Evolutionary conservation across 2,113 vertebrate species (phyloP), one percentile per base, ranked within the genome.

Genomic region (Gulo gulo): DNA sequence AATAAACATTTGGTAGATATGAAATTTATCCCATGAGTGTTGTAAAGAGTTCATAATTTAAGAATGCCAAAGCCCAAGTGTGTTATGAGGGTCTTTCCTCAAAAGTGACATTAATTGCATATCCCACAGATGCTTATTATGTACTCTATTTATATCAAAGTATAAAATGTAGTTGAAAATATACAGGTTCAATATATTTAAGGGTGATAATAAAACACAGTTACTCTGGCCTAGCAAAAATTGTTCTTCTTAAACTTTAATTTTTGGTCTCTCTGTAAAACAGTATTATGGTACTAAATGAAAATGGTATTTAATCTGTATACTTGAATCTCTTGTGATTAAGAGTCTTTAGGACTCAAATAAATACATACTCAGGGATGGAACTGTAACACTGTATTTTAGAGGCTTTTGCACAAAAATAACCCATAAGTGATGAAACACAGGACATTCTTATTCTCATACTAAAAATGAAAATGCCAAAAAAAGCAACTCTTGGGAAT

Each of bases 41-140:
- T 97, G 74, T 98, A 98, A 98, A 98, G 97, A 95, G 94, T 97
- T 98, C 92, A 92, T 98, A 98, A 98, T 98, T 99, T 98, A 98
- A 98, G 92, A 98, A 95, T 98, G 98, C 97, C 98, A 98, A 98
- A 99, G 98, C 98, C 98, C 98, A 98, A 98, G 97, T 97, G 98
- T 98, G 98, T 98, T 98, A 98, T 98, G 97, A 99, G 98, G 98
- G 97, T 96, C 97, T 98, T 98, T 98, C 98, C 98, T 99, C 98
- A 98, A 98, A 98, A 98, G 98, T 98, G 98, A 98, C 98, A 98
- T 98, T 98, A 98, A 98, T 67, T 98, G 96, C 97, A 98, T 95
- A 98, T 98, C 98, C 98, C 98, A 98, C 97, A 98, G 98, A 98
- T 98, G 97, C 98, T 98, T 98, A 98, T 98, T 98, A 98, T 95